Conservation (phyloP, 1,140 invertebrate genomes). For the Bombus huntii region DNA sequence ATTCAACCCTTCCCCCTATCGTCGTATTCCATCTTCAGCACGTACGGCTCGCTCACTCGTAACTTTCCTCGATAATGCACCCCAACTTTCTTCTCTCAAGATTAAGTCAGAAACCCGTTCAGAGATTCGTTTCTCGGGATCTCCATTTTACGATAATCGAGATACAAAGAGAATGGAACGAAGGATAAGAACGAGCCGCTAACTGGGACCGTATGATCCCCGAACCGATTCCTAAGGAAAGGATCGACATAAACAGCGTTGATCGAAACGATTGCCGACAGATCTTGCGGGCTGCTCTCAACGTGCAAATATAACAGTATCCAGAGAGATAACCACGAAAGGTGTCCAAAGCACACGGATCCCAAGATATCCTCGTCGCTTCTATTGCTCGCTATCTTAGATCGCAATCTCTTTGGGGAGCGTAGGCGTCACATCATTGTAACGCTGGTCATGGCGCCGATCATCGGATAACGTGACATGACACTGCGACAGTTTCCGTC, state of each 20-base stretch:
- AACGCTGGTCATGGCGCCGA: conserved; percentile 68
- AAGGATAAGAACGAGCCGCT: conserved; percentile 27
- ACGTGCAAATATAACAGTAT: conserved; percentile 60
- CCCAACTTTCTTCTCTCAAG: background rate
- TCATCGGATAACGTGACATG: conserved; percentile 66
- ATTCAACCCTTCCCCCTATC: background rate
- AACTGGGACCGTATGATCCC: conserved; percentile 29
- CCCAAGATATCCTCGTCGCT: conserved; percentile 42
- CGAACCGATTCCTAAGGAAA: background rate
- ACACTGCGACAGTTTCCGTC: conserved; percentile 65
- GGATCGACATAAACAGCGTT: conserved; percentile 48
- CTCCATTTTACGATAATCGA: conserved; percentile 19
- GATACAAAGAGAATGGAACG: background rate
- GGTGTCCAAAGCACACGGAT: conserved; percentile 49
- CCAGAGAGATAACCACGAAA: conserved; percentile 57
- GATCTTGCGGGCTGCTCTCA: conserved; percentile 27
- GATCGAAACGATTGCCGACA: conserved; percentile 48
- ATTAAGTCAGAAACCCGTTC: background rate
- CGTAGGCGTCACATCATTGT: conserved; percentile 72
- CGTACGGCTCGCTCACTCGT: background rate
- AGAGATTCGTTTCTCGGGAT: background rate
- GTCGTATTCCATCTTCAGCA: background rate
- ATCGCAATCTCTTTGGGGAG: conserved; percentile 64
- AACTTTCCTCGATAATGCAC: background rate
- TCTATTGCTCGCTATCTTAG: conserved; percentile 60